phyloP scores from a whole-genome alignment of 1,140 invertebrate species.

The Zophobas atratus region DNA sequence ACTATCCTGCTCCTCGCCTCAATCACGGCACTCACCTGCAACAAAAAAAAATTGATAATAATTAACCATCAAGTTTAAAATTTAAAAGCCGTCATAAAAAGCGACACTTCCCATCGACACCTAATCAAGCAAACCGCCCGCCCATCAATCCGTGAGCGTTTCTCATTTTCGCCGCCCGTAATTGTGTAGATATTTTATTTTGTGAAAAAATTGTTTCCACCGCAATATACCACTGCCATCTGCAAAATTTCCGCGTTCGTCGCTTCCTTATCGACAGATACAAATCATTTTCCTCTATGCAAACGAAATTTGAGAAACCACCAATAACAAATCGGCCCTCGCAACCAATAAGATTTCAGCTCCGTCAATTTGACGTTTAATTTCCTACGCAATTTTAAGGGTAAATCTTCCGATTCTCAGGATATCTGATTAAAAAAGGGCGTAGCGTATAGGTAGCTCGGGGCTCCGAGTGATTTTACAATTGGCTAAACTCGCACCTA shows the following conservation, averaged over 20 bases:
- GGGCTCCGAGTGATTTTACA: slow-evolving; percentile 42
- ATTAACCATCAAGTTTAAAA: neutral
- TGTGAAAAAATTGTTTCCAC: neutral
- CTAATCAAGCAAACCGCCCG: neutral
- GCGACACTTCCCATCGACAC: neutral
- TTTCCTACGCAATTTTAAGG: slow-evolving; percentile 56
- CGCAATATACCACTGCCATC: neutral
- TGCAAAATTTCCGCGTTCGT: slow-evolving; percentile 29
- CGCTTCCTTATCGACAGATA: slow-evolving; percentile 17
- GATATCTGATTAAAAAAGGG: slow-evolving; percentile 56
- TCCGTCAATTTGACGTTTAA: slow-evolving; percentile 53
- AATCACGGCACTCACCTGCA: slow-evolving; percentile 9
- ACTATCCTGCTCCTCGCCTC: neutral
- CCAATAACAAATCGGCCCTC: slow-evolving; percentile 50
- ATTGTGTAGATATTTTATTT: no score
- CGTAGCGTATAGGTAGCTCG: slow-evolving; percentile 53
- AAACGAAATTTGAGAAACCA: slow-evolving; percentile 46
- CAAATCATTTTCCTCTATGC: slow-evolving; percentile 41
- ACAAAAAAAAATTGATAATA: neutral
- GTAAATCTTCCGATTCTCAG: slow-evolving; percentile 49
- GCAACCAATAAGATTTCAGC: slow-evolving; percentile 51
- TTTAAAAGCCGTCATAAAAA: neutral
- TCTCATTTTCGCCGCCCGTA: no score
- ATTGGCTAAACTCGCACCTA: slow-evolving; percentile 50
- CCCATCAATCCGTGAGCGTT: neutral